phyloP scores from a whole-genome alignment of 2,888 invertebrate genomes.

The Dendrolimus pini region DNA sequence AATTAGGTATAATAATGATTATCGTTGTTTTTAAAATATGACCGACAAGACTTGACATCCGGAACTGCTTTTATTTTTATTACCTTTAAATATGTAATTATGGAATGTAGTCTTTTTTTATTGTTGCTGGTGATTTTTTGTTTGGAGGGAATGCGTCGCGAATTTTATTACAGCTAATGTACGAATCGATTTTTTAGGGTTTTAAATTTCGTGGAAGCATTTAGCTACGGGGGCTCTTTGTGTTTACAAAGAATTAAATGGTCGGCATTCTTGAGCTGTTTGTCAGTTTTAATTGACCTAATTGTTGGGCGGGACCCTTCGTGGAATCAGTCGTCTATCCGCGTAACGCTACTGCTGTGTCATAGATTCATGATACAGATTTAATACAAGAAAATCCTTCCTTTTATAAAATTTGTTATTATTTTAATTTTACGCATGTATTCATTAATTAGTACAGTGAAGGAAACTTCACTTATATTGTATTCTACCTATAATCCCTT shows the following conservation, averaged over 20 bases:
- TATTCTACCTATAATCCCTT: no score
- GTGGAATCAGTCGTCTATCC: slow-evolving; percentile 26
- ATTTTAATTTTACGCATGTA: no score
- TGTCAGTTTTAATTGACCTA: slow-evolving; percentile 52
- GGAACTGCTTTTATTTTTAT: slow-evolving; percentile 49
- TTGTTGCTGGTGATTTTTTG: slow-evolving; percentile 2
- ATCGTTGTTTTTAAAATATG: slow-evolving; percentile 63
- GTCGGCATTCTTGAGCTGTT: slow-evolving; percentile 30
- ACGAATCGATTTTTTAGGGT: slow-evolving; percentile 6
- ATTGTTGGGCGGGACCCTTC: slow-evolving; percentile 56
- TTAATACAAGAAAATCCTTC: background rate
- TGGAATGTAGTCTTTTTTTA: slow-evolving; percentile 18
- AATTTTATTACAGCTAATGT: slow-evolving; percentile 7
- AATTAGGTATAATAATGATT: slow-evolving; percentile 69
- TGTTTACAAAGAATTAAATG: slow-evolving; percentile 28
- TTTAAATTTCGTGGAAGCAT: slow-evolving; percentile 22
- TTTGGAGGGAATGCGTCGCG: background rate
- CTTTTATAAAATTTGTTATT: background rate
- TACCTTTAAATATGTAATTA: slow-evolving; percentile 32
- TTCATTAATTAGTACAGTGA: no score
- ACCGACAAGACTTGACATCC: slow-evolving; percentile 56
- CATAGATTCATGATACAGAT: background rate
- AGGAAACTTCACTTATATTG: no score
- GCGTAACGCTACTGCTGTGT: background rate
- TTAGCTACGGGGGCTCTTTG: slow-evolving; percentile 24